phyloP scores from a whole-genome alignment of 2,797 vertebrate species.

The Manis pentadactyla region DNA sequence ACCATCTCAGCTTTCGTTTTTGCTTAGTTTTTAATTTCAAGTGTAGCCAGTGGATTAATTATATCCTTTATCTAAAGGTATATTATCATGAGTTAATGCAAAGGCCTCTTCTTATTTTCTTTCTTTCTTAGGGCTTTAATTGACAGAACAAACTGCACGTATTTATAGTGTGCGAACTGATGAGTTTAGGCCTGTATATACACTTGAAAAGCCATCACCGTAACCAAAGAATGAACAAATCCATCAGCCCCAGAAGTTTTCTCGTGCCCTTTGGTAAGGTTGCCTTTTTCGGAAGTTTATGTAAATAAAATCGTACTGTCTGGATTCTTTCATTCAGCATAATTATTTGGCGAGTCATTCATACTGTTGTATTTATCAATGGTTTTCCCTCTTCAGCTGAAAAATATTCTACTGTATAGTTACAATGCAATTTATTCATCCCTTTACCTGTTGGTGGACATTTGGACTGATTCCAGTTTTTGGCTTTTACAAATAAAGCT shows the following conservation, averaged over 20 bases:
- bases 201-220: background rate
- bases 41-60: background rate
- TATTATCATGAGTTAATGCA: background rate
- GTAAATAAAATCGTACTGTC: background rate
- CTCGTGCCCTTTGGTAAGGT: background rate
- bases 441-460: background rate
- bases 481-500: background rate
- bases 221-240: background rate
- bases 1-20: background rate
- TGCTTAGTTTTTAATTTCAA: background rate
- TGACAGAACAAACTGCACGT: background rate
- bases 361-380: background rate
- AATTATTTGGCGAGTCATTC: background rate
- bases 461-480: background rate
- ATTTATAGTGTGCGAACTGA: background rate
- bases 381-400: background rate
- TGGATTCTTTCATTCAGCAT: background rate
- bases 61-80: background rate
- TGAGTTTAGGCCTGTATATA: background rate
- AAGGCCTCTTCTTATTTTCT: background rate
- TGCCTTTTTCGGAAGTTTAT: background rate
- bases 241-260: background rate
- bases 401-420: too few relatives aligned
- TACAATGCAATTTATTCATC: background rate
- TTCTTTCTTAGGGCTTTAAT: background rate